These are phyloP conservation scores for Platyura marginata DNA, from an alignment of 1,140 invertebrate species.

Conservation along the genomic window DNA sequence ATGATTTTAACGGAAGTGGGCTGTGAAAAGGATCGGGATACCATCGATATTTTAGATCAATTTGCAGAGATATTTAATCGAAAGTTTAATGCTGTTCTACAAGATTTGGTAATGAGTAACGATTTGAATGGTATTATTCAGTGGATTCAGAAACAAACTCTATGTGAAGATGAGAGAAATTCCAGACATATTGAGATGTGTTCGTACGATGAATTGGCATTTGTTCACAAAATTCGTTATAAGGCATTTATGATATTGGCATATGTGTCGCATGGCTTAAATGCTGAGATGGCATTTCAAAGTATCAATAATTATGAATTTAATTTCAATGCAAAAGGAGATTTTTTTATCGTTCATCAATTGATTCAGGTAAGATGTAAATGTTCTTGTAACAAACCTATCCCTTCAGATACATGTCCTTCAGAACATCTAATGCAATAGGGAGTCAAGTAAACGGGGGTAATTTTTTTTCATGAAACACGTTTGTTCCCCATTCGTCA, in stretches of 20 bases:
- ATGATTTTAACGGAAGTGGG: no score
- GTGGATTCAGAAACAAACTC: background rate
- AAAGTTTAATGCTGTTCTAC: no score
- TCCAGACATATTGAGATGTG: background rate
- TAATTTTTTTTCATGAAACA: background rate
- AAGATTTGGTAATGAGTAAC: background rate
- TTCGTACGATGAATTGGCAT: background rate
- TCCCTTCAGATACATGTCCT: background rate
- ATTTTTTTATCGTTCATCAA: background rate
- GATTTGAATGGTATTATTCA: background rate
- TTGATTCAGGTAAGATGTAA: background rate
- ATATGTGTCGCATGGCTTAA: background rate
- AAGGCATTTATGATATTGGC: background rate
- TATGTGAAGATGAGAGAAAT: background rate
- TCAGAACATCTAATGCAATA: background rate
- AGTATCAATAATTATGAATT: background rate
- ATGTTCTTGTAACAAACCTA: background rate
- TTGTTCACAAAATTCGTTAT: background rate
- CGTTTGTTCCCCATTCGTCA: background rate
- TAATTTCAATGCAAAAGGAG: background rate
- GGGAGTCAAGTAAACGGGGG: background rate
- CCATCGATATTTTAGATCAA: no score
- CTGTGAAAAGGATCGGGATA: no score
- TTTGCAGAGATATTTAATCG: no score
- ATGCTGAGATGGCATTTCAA: background rate